A percentile compares a stretch with the other conserved stretches of the same genome.
Evolutionary conservation across 1,140 invertebrate genomes (phyloP).

Genomic region (Bombus fervidus): DNA sequence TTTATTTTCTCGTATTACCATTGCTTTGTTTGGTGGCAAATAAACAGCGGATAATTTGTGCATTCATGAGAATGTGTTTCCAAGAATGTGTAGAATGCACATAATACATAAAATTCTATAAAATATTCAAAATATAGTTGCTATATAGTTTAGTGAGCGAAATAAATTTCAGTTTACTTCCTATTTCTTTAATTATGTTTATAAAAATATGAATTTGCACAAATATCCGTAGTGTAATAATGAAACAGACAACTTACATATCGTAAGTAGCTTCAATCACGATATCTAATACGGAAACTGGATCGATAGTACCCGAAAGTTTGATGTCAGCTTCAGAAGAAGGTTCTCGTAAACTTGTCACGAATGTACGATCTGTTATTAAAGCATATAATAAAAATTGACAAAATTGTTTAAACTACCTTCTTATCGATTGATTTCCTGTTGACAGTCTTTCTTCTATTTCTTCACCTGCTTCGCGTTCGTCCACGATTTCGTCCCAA

Average conservation of each 20-base stretch:
- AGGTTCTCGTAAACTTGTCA: neutral
- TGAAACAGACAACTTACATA: constrained; percentile 56
- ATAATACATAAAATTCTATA: too few species aligned
- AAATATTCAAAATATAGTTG: too few species aligned
- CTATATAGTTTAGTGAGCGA: too few species aligned
- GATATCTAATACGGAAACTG: constrained; percentile 48
- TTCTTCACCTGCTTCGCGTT: neutral
- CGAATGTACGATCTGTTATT: neutral
- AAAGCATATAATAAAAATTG: neutral
- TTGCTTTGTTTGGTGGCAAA: too few species aligned
- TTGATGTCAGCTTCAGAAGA: neutral
- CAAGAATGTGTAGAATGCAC: too few species aligned
- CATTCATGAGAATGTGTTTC: too few species aligned
- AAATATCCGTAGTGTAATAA: neutral
- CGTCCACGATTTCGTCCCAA: constrained; percentile 55
- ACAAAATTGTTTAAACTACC: neutral
- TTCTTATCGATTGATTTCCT: neutral
- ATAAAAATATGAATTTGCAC: too few species aligned
- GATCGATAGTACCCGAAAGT: constrained; percentile 17
- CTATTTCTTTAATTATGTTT: too few species aligned
- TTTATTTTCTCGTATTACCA: neutral
- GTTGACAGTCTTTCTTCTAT: neutral
- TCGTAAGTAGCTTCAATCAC: constrained; percentile 69
- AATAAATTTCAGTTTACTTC: too few species aligned
- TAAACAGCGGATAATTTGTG: too few species aligned